phyloP scores from a whole-genome alignment of 2,797 vertebrate genomes.

The Channallabes apus region DNA sequence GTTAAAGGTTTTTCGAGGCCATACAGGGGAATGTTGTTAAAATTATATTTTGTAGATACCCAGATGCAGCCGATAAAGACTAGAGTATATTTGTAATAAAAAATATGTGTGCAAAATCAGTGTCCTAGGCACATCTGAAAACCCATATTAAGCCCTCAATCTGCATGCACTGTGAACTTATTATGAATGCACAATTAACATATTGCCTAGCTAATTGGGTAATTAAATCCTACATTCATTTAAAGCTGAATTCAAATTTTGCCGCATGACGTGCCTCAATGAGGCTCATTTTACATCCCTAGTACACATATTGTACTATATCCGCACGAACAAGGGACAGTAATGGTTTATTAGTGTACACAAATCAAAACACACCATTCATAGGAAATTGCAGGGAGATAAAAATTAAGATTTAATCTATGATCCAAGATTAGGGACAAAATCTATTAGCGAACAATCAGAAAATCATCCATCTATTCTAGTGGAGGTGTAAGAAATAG shows the following conservation, averaged over 20 bases:
- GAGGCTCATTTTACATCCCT: not conserved
- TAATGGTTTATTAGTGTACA: conserved; percentile 1
- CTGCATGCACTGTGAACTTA: conserved; percentile 4
- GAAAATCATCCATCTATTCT: not conserved
- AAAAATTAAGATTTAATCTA: conserved; percentile 7
- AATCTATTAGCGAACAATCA: conserved; percentile 23
- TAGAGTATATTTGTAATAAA: not conserved
- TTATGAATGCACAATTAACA: conserved; percentile 37
- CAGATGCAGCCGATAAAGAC: not conserved
- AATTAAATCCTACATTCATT: conserved; percentile 5
- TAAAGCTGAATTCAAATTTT: not conserved
- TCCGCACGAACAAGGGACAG: not conserved
- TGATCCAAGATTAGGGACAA: not conserved
- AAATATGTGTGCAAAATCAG: not conserved
- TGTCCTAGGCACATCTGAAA: not conserved
- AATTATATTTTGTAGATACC: not conserved
- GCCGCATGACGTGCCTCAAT: not conserved
- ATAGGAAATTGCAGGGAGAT: not conserved
- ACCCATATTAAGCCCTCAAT: not conserved
- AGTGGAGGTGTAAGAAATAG: conserved; percentile 14
- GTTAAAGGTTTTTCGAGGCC: not conserved
- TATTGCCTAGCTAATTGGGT: conserved; percentile 28
- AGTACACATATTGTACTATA: not conserved
- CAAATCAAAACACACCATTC: not conserved
- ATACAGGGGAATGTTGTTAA: not conserved